These are phyloP conservation scores for Morpho deidamia DNA, from an alignment of 2,888 invertebrate genomes.

Conservation along the genomic window DNA sequence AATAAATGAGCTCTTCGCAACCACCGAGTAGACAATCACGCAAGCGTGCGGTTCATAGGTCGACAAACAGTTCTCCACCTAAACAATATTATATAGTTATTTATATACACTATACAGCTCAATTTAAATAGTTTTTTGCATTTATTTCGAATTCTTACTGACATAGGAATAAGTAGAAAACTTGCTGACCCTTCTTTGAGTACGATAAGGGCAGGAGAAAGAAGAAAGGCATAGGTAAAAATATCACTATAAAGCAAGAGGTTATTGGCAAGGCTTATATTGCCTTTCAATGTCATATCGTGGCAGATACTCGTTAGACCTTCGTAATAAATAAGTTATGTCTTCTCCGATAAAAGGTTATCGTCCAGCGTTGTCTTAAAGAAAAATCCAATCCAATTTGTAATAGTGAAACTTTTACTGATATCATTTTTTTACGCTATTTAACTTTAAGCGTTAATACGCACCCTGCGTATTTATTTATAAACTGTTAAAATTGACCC, in stretches of 20 bases:
- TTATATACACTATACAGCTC: not conserved
- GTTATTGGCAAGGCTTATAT: not conserved
- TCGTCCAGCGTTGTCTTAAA: not conserved
- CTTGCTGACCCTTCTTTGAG: no score
- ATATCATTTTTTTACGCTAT: no score
- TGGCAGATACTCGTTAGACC: slow-evolving; percentile 8
- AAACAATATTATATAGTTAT: slow-evolving; percentile 19
- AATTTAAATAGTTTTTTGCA: not conserved
- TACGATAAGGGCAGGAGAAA: no score
- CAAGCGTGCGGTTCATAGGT: slow-evolving; percentile 96
- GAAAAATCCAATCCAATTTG: not conserved
- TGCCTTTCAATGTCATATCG: slow-evolving; percentile 3
- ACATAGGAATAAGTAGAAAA: no score
- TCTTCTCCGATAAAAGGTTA: slow-evolving; percentile 8
- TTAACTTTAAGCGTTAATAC: no score
- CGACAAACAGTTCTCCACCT: slow-evolving; percentile 92
- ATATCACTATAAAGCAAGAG: no score
- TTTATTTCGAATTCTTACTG: no score
- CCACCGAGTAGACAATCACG: slow-evolving; percentile 94
- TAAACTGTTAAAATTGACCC: no score
- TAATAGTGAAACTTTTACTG: not conserved
- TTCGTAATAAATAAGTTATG: slow-evolving; percentile 9
- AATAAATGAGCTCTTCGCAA: slow-evolving; percentile 89
- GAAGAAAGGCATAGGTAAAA: no score
- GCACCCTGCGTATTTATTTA: no score